phyloP scores from a whole-genome alignment of 2,797 vertebrate species.

The Cossypha heuglini region DNA sequence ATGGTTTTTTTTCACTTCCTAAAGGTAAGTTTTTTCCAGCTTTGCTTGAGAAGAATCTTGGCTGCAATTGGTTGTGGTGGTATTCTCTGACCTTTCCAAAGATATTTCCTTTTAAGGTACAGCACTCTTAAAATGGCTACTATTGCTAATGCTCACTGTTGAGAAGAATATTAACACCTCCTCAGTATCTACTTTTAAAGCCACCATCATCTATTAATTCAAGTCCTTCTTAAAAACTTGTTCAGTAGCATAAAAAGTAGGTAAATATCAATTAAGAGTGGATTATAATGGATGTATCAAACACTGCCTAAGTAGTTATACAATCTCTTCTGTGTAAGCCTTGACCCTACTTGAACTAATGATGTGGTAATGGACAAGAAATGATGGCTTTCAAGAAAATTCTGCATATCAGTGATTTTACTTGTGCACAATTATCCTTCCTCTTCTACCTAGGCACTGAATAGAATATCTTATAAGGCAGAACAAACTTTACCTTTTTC shows the following conservation, averaged over 20 bases:
- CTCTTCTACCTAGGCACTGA: background rate
- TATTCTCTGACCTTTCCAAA: background rate
- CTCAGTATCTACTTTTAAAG: background rate
- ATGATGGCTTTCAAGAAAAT: background rate
- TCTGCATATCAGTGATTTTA: background rate
- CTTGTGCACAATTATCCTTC: background rate
- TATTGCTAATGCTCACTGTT: background rate
- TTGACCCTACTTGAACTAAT: background rate
- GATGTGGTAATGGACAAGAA: background rate
- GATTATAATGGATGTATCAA: background rate
- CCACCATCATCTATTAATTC: background rate
- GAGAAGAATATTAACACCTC: background rate
- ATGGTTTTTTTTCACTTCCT: background rate
- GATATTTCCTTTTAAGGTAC: background rate
- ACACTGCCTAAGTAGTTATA: background rate
- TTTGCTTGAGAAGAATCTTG: background rate
- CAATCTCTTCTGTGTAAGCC: background rate
- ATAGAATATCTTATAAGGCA: background rate
- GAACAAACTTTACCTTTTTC: background rate
- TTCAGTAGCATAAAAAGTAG: background rate
- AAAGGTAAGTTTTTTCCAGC: background rate
- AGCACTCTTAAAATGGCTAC: background rate
- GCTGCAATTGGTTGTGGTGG: fast-evolving
- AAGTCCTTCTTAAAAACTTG: background rate
- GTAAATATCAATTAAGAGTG: slow-evolving; percentile 17